These are phyloP conservation scores for Pelochelys cantorii DNA, from an alignment of 2,797 vertebrate species.

Conservation along the genomic window DNA sequence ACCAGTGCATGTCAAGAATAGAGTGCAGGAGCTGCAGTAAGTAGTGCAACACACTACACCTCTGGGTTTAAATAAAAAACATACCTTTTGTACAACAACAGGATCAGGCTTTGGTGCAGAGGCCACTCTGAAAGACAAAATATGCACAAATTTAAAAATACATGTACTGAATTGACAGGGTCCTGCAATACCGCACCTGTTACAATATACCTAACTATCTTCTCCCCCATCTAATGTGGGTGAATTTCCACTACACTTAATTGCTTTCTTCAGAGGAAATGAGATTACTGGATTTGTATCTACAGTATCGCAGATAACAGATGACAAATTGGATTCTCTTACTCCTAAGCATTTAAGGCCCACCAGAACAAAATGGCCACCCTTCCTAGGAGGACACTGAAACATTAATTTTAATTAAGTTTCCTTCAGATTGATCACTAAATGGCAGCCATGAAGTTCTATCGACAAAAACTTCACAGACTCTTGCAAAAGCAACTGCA, in stretches of 20 bases:
- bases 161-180: neutral
- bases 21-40: slow-evolving; percentile 15
- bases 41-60: slow-evolving; percentile 7
- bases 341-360: accelerated
- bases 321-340: neutral
- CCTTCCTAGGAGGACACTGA: neutral
- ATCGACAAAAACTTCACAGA: neutral
- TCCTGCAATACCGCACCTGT: neutral
- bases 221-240: accelerated
- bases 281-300: neutral
- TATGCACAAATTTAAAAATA: accelerated
- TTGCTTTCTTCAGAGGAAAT: neutral
- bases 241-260: neutral
- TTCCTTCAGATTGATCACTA: neutral
- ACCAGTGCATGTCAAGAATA: slow-evolving; percentile 22
- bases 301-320: neutral
- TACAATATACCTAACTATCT: neutral
- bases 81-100: slow-evolving; percentile 86
- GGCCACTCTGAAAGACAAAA: slow-evolving; percentile 82
- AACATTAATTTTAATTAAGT: too few relatives aligned
- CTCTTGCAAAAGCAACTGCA: neutral
- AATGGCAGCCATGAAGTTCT: neutral
- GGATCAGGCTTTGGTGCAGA: slow-evolving; percentile 81
- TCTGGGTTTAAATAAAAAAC: slow-evolving; percentile 39
- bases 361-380: neutral